phyloP scores from a whole-genome alignment of 2,113 vertebrate species.

The Copsychus sechellarum region DNA sequence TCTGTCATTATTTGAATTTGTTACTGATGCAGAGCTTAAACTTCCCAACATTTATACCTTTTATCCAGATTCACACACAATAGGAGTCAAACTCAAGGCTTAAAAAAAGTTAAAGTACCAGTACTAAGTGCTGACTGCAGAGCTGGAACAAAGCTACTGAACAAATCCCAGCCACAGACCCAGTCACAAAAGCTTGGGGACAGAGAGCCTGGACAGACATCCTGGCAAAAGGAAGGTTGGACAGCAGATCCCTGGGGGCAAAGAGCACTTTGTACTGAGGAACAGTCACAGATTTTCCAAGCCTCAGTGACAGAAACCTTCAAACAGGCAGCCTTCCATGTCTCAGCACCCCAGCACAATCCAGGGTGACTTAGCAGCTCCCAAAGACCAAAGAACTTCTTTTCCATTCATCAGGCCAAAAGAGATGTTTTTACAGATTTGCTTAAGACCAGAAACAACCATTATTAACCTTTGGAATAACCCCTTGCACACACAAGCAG shows the following conservation, averaged over 20 bases:
- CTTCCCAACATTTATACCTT: not conserved
- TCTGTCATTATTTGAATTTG: not conserved
- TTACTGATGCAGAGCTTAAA: not conserved
- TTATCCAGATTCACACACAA: not conserved
- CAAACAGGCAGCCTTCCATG: not conserved
- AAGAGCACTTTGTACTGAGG: not conserved
- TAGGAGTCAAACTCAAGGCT: not conserved
- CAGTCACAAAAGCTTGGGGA: not conserved
- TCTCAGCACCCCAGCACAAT: not conserved
- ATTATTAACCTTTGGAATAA: not conserved
- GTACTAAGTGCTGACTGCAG: not conserved
- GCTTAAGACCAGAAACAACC: slow-evolving; percentile 48
- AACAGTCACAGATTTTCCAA: not conserved
- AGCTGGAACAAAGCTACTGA: not conserved
- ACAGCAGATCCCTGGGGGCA: not conserved
- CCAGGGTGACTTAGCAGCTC: not conserved
- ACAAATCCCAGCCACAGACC: not conserved
- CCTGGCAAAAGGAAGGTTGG: not conserved
- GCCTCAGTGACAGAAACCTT: not conserved
- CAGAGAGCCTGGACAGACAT: not conserved
- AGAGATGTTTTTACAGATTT: not conserved
- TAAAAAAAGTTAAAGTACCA: not conserved
- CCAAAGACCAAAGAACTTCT: not conserved
- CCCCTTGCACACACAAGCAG: not conserved
- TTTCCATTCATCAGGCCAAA: not conserved